Evolutionary conservation across 1,140 invertebrate genomes (phyloP).

Genomic region (Leptinotarsa lineolata): DNA sequence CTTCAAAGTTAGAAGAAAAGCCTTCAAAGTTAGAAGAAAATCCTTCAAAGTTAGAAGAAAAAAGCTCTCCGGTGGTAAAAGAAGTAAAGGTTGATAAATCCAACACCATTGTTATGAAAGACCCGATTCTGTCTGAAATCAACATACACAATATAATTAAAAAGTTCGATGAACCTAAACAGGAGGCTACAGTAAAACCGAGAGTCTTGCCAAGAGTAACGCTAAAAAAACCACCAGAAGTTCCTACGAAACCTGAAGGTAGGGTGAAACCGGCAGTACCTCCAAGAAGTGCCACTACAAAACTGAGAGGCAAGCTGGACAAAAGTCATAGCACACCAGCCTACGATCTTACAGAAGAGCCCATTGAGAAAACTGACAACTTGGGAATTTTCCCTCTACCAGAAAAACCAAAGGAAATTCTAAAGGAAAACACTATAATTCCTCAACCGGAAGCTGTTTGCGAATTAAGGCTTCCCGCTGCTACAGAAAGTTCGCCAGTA

Average conservation of each 20-base stretch:
- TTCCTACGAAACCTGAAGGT: slow-evolving; percentile 49
- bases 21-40: slow-evolving; percentile 7
- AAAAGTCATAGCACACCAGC: slow-evolving; percentile 78
- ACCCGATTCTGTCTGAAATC: slow-evolving; percentile 48
- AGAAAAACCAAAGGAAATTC: slow-evolving; percentile 14
- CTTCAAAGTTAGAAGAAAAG: slow-evolving; percentile 24
- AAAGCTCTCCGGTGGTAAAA: neutral
- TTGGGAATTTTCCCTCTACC: neutral
- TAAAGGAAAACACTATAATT: neutral
- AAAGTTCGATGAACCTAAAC: slow-evolving; percentile 49
- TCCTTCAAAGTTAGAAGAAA: neutral
- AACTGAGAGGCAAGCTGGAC: slow-evolving; percentile 65
- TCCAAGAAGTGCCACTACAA: slow-evolving; percentile 47
- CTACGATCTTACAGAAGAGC: slow-evolving; percentile 66
- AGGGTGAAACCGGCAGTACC: slow-evolving; percentile 50
- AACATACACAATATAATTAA: slow-evolving; percentile 54
- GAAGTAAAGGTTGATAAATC: slow-evolving; percentile 13
- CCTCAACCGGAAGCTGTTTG: neutral
- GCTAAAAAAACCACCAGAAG: slow-evolving; percentile 49
- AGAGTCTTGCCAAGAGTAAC: slow-evolving; percentile 45
- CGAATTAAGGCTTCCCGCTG: too few relatives aligned
- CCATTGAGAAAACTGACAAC: slow-evolving; percentile 31
- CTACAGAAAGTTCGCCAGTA: neutral
- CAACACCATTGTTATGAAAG: slow-evolving; percentile 29
- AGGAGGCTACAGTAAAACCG: slow-evolving; percentile 39